Evolutionary conservation across 1,140 invertebrate genomes (phyloP), one percentile per base, ranked within the genome.

Genomic region (Dolichoris vasculosae): DNA sequence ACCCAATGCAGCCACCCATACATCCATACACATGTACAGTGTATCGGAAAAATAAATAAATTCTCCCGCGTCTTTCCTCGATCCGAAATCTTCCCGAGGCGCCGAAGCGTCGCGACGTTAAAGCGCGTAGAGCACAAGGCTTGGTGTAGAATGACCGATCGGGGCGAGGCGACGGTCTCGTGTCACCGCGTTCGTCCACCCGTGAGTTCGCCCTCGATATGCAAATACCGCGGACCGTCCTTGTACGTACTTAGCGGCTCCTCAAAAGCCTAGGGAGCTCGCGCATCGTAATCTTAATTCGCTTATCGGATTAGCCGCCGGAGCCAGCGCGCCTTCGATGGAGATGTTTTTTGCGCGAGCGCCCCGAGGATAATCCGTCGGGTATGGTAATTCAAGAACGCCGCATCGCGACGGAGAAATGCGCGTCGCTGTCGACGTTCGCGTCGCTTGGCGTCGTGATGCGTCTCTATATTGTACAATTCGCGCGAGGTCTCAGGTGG

Each of bases 301-400:
- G 89, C 89, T 92, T 91, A 91, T 92, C 91, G 90, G 88, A 90
- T 91, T 91, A 91, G 86, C 86, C 43, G 55, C 82, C 82, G 82
- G 46, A 85, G 32, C 75, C 7, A 35, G 55, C 46, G 67, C 67
- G 83, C 71, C 69, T 73, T 59, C 87, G 86, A 92, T 91, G 89
- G 88, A 92, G 91, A 92, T 90, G 90, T 92, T 89, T 89, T 86
- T 86, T 88, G 77, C 82, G 87, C 83, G 69, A 26, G 59, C 17
- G 40, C 63, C 40, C 84, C 81, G 88, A 86, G 88, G 89, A 88
- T 92, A 91, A 92, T 91, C 90, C 88, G 86, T 73, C 75, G 35
- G 35, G 88, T 92, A 92, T 91, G 90, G 88, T 91, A 91, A 91
- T 92, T 91, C 86, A 87, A 89, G 88, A 89, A 84, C 73, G 71